Evolutionary conservation across 30 jellyfish, hydroid and myxozoan genomes (phyloP).

Genomic region (Chrysaora quinquecirrha): DNA sequence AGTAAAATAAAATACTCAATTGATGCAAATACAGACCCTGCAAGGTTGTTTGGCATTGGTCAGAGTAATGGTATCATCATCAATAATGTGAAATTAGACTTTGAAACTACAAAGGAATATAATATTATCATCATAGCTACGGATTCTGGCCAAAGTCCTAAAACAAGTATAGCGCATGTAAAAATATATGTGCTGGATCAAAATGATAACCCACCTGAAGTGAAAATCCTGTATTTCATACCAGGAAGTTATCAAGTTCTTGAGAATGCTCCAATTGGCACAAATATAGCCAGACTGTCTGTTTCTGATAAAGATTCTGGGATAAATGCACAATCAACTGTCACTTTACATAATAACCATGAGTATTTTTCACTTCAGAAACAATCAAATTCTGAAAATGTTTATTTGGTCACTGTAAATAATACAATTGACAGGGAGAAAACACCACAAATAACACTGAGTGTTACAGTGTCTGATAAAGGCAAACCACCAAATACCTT

Average conservation of each 20-base stretch:
- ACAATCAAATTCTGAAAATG: conserved; percentile 28
- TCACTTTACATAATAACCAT: conserved; percentile 20
- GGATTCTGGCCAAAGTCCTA: conserved; percentile 62
- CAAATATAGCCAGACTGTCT: conserved; percentile 63
- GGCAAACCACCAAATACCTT: conserved; percentile 72
- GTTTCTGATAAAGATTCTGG: conserved; percentile 84
- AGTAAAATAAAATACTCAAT: conserved; percentile 63
- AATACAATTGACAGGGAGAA: conserved; percentile 84
- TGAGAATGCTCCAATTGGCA: conserved; percentile 66
- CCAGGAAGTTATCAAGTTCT: conserved; percentile 68
- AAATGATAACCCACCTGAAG: conserved; percentile 85
- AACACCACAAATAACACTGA: conserved; percentile 51
- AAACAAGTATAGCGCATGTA: conserved; percentile 49
- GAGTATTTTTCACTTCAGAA: conserved; percentile 49
- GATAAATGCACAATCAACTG: conserved; percentile 46
- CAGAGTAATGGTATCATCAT: conserved; percentile 43
- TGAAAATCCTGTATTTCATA: conserved; percentile 24
- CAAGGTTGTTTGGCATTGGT: conserved; percentile 29
- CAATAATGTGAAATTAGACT: conserved; percentile 64
- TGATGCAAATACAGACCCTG: conserved; percentile 49
- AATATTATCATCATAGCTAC: conserved; percentile 68
- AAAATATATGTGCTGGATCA: conserved; percentile 64
- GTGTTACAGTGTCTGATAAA: conserved; percentile 70
- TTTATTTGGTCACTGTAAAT: conserved; percentile 29
- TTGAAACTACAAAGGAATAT: conserved; percentile 48